Evolutionary conservation across 2,888 invertebrate genomes (phyloP).

Genomic region (Venusia cambrica): DNA sequence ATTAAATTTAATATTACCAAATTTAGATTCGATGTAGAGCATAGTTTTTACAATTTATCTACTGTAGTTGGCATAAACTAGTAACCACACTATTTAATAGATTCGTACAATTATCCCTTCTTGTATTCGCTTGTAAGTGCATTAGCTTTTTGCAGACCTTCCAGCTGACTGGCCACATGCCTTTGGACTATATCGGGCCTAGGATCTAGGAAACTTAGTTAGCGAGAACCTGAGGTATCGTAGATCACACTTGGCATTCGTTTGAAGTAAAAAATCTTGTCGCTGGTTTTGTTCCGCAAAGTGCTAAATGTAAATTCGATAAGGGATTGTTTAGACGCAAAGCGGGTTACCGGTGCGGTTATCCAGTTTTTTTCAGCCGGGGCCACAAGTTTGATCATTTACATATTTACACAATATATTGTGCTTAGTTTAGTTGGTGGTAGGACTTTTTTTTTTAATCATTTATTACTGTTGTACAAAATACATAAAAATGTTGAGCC

Average conservation of each 20-base stretch:
- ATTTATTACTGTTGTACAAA: no score
- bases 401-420: no score
- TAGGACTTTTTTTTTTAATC: no score
- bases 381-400: no score
- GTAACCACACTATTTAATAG: not conserved
- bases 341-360: no score
- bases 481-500: no score
- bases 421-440: no score
- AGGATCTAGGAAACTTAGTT: conserved; percentile 25
- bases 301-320: conserved; percentile 13
- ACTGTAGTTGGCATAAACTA: conserved; percentile 13
- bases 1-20: no score
- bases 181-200: conserved; percentile 19
- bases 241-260: conserved; percentile 15
- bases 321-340: not conserved
- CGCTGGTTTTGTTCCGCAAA: conserved; percentile 19
- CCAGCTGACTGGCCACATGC: conserved; percentile 20
- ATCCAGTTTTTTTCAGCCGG: no score
- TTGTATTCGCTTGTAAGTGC: not conserved
- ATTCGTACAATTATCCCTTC: no score
- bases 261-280: conserved; percentile 20
- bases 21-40: no score
- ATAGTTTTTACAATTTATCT: no score
- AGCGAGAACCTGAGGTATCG: conserved; percentile 14
- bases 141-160: conserved; percentile 17